Percentiles rank a stretch among this genome's conserved stretches.
These are phyloP conservation scores for Isichthys henryi DNA, from an alignment of 2,113 vertebrate genomes.

Conservation along the genomic window DNA sequence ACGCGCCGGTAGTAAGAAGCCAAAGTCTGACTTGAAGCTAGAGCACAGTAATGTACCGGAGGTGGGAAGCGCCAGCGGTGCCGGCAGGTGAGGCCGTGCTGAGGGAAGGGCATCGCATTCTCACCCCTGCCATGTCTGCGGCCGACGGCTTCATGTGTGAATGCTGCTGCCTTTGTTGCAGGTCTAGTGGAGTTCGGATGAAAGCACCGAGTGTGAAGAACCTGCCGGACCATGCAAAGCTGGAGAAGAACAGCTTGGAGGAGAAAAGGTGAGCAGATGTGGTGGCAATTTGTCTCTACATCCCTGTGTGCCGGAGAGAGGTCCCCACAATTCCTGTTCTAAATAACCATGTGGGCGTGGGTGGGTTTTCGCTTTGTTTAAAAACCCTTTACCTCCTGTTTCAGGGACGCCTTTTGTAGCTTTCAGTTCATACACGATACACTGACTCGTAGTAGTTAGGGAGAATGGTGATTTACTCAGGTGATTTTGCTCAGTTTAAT, in stretches of 20 bases:
- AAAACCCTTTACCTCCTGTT: background rate
- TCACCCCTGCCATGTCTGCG: background rate
- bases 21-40: conserved; percentile 60
- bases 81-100: conserved; percentile 28
- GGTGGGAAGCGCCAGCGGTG: conserved; percentile 29
- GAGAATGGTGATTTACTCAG: background rate
- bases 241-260: conserved; percentile 62
- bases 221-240: conserved; percentile 64
- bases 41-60: conserved; percentile 45
- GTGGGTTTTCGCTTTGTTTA: no score
- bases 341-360: no score
- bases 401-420: background rate
- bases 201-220: conserved; percentile 75
- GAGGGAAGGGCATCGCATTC: background rate
- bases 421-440: background rate
- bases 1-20: conserved; percentile 63
- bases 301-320: background rate
- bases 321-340: background rate
- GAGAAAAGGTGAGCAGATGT: conserved; percentile 55
- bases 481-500: background rate
- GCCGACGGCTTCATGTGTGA: background rate
- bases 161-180: conserved; percentile 27
- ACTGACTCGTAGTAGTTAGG: background rate
- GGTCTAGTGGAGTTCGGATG: conserved; percentile 70
- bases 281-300: background rate